Conservation (phyloP, 2,797 vertebrate genomes). For the Poecilia picta region DNA sequence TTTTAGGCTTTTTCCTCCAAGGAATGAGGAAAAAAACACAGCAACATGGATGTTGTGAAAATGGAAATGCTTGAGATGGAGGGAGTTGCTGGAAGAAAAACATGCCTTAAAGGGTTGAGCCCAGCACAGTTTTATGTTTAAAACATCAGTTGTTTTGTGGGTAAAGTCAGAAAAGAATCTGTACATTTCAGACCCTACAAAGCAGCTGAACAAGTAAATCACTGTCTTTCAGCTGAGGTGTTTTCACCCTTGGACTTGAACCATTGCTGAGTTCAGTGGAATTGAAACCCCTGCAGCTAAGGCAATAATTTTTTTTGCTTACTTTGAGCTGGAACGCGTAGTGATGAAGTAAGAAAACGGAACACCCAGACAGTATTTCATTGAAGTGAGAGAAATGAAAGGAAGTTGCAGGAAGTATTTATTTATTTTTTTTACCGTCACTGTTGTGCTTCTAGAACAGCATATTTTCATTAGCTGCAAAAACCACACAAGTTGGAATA, state of each 20-base stretch:
- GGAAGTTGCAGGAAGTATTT: neutral
- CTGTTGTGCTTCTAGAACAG: neutral
- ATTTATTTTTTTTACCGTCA: neutral
- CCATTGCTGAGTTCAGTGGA: slow-evolving; percentile 4
- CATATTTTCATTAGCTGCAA: neutral
- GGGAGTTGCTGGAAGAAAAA: neutral
- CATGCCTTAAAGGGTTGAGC: neutral
- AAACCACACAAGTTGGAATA: neutral
- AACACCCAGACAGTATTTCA: neutral
- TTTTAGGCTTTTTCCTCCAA: neutral
- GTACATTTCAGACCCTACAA: neutral
- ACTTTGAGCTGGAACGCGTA: slow-evolving; percentile 10
- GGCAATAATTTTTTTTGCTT: slow-evolving; percentile 1
- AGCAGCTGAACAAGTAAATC: neutral
- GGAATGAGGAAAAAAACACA: neutral
- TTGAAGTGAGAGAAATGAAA: neutral
- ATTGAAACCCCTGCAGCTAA: neutral
- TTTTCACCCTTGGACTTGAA: neutral
- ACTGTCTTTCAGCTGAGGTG: neutral
- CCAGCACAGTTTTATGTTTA: neutral
- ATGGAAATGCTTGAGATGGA: too few relatives aligned
- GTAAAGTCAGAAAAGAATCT: neutral
- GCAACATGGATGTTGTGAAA: neutral
- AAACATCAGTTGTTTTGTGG: neutral
- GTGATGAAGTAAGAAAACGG: neutral